Evolutionary conservation across 2,797 vertebrate species (phyloP), one percentile per base, ranked within the genome.

Genomic region (Chromobotia macracanthus): DNA sequence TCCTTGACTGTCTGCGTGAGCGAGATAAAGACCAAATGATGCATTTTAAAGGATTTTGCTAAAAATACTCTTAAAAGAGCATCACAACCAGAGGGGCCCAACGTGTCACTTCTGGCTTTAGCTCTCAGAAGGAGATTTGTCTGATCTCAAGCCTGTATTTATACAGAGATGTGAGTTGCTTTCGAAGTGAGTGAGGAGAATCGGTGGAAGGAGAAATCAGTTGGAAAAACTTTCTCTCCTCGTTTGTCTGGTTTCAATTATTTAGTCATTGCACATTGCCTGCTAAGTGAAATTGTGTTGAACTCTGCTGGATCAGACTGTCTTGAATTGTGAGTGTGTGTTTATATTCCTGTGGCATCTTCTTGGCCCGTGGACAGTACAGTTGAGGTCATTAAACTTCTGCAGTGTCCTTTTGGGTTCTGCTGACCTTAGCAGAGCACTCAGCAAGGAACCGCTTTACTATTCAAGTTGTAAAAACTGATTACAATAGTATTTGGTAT

Each of bases 141-240:
- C 70, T 65, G 63, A 65, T 72, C 31, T 72, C 7, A 73, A 53
- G 83, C 72, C 72, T 84, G 76, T 84, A 83, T 83, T 84, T 86
- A 81, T 53, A 31, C 72, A 73, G 78, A 79, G 80, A 83, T 72
- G 55, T 41, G 72, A 81, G 72, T 77, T 56, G 35, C 23, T 83
- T 81, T 72, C 12, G 25, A 72, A 79, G 53, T 19, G 19, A n/a
- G 23, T 35, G 16, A 53, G 51, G 55, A 77, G 67, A 66, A 77
- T 60, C 63, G 72, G 41, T 80, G 66, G 56, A 72, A 71, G 67
- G 79, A 48, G 64, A 63, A 63, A 55, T 7, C 19, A 23, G 6
- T 3, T 72, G 16, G 58, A 53, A 58, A 79, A 75, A 56, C 18
- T 10, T 18, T 80, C 71, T 74, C 25, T 77, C 21, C 21, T 21